Percentiles rank a stretch among this genome's conserved stretches.
Conservation (phyloP, 2,797 vertebrate genomes). For the Enoplosus armatus region DNA sequence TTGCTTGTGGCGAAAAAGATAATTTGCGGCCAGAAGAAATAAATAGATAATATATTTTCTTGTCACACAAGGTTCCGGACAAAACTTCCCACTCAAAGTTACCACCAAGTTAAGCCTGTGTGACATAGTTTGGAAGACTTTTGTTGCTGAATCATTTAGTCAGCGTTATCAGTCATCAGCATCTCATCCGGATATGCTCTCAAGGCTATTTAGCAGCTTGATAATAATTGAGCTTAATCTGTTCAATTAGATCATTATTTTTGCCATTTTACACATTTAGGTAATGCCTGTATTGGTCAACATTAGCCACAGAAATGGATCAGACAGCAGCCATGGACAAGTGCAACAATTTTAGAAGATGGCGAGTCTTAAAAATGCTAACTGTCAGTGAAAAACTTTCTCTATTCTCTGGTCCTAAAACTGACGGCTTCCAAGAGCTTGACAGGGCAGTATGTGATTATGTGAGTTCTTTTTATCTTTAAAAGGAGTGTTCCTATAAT, state of each 20-base stretch:
- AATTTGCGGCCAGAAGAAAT: slow-evolving; percentile 15
- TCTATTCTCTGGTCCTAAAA: neutral
- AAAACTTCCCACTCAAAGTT: slow-evolving; percentile 24
- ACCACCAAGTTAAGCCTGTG: neutral
- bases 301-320: neutral
- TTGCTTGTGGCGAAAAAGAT: slow-evolving; percentile 29
- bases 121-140: slow-evolving; percentile 4
- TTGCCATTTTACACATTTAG: neutral
- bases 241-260: neutral
- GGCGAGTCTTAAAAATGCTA: neutral
- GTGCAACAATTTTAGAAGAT: neutral
- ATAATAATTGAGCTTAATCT: neutral
- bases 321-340: neutral
- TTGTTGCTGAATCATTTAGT: slow-evolving; percentile 4
- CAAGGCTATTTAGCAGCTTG: neutral
- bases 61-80: neutral
- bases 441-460: neutral
- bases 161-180: neutral
- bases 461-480: neutral
- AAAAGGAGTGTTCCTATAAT: slow-evolving; percentile 2
- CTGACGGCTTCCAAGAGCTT: neutral
- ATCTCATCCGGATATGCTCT: slow-evolving; percentile 3
- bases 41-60: neutral
- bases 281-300: neutral
- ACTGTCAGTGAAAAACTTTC: neutral